These are phyloP conservation scores for Pangasius krempfi DNA, from an alignment of 2,797 vertebrate genomes.

Conservation along the genomic window DNA sequence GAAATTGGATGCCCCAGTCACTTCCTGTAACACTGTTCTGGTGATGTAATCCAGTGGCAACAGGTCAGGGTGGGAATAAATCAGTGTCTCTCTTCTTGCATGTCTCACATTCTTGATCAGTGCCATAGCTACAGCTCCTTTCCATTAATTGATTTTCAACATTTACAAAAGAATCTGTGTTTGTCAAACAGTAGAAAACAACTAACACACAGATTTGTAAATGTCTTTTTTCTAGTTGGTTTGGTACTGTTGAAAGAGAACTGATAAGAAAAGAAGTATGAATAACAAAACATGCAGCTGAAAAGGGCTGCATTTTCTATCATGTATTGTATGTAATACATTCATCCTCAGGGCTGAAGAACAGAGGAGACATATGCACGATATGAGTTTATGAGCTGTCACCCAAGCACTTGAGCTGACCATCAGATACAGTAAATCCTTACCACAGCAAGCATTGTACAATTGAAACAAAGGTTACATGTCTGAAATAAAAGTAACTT, in stretches of 20 bases:
- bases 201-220: constrained; percentile 67
- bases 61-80: constrained; percentile 72
- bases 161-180: constrained; percentile 75
- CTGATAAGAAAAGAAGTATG: constrained; percentile 69
- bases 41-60: constrained; percentile 77
- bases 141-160: constrained; percentile 66
- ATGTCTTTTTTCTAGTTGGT: constrained; percentile 64
- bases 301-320: constrained; percentile 78
- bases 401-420: constrained; percentile 61
- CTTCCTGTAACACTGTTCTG: constrained; percentile 64
- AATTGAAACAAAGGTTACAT: constrained; percentile 39
- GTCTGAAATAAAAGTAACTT: constrained; percentile 17
- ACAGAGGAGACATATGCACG: constrained; percentile 58
- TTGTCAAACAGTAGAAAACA: constrained; percentile 73
- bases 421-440: constrained; percentile 55
- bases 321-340: constrained; percentile 79
- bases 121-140: constrained; percentile 53
- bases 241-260: constrained; percentile 66
- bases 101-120: constrained; percentile 54
- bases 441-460: constrained; percentile 48
- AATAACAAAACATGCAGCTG: constrained; percentile 63
- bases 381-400: constrained; percentile 60
- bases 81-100: constrained; percentile 73
- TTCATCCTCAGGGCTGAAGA: constrained; percentile 76
- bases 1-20: constrained; percentile 75